Conservation (phyloP, 53 echinoderm and acorn worm genomes). For the Mesocentrotus franciscanus region DNA sequence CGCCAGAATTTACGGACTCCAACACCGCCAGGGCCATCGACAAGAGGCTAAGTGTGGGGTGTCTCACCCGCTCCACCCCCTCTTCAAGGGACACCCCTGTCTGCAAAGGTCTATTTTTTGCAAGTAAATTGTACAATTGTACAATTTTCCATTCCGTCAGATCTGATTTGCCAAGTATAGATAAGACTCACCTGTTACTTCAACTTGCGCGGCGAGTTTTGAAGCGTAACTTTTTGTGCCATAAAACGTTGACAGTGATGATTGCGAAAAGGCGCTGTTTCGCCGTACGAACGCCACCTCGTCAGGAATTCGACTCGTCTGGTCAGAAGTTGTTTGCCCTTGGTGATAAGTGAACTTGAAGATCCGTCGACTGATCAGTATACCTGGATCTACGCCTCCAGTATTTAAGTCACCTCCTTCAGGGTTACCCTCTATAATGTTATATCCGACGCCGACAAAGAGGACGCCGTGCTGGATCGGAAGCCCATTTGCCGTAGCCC, state of each 20-base stretch:
- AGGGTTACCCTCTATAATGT: conserved; percentile 76
- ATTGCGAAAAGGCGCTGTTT: conserved; percentile 53
- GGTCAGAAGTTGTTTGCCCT: neutral
- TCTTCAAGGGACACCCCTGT: too few species aligned
- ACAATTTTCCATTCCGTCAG: too few species aligned
- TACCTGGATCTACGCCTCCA: conserved; percentile 76
- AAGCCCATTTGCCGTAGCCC: neutral
- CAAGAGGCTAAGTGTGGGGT: too few species aligned
- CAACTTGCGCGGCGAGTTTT: conserved; percentile 7
- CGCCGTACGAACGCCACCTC: conserved; percentile 61
- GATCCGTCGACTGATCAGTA: conserved; percentile 64
- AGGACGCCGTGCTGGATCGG: neutral
- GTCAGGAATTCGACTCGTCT: conserved; percentile 64
- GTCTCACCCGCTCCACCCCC: too few species aligned
- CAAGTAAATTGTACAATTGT: too few species aligned
- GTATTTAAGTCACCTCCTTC: conserved; percentile 64
- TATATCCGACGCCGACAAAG: conserved; percentile 72
- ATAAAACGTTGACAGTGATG: conserved; percentile 54
- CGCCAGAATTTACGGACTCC: too few species aligned
- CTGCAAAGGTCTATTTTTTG: too few species aligned
- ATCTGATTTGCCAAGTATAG: too few species aligned
- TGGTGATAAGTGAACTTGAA: conserved; percentile 70
- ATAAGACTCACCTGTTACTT: neutral
- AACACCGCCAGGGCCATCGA: too few species aligned
- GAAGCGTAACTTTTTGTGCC: conserved; percentile 74